These are phyloP conservation scores for Falco punctatus DNA, from an alignment of 2,113 vertebrate species.

Conservation along the genomic window DNA sequence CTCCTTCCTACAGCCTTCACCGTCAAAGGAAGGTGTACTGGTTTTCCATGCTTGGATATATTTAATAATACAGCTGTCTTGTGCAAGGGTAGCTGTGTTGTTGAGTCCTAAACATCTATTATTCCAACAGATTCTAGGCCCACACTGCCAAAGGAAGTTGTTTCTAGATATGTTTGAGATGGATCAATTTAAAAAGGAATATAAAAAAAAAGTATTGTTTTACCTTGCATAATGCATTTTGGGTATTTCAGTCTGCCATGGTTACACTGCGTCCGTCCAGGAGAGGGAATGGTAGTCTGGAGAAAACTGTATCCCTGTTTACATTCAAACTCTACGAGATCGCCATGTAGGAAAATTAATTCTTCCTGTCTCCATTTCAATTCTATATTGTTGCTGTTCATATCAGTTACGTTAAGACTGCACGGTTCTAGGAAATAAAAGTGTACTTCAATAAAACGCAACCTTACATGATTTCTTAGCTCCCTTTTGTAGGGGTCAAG, in stretches of 20 bases:
- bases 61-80: background rate
- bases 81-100: background rate
- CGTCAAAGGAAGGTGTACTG: background rate
- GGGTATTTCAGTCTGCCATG: constrained; percentile 73
- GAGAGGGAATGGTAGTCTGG: background rate
- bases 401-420: constrained; percentile 9
- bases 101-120: background rate
- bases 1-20: background rate
- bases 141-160: background rate
- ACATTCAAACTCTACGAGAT: constrained; percentile 78
- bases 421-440: constrained; percentile 75
- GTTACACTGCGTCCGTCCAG: constrained; percentile 67
- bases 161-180: background rate
- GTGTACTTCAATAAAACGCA: background rate
- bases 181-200: background rate
- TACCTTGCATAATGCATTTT: constrained; percentile 73
- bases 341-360: constrained; percentile 73
- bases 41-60: background rate
- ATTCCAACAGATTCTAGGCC: background rate
- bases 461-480: background rate
- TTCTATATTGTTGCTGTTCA: constrained; percentile 68
- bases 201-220: background rate
- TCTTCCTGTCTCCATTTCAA: constrained; percentile 75
- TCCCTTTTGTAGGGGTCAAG: background rate
- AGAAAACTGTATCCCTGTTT: constrained; percentile 68